Base-by-base conservation (phyloP, 2,888 invertebrate genomes). In the Aporophyla lueneburgensis region DNA sequence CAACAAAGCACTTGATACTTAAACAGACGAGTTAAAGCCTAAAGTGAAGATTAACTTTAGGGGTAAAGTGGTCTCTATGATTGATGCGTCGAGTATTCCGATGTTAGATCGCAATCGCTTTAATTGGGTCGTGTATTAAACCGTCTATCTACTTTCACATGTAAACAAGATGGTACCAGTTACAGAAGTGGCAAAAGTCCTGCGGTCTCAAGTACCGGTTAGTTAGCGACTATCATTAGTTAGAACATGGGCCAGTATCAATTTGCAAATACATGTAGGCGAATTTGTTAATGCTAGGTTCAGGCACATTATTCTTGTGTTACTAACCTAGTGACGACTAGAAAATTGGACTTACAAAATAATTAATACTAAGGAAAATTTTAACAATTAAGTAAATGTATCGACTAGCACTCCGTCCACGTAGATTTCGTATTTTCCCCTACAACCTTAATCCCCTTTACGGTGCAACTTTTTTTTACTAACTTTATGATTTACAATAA, bases 71-170 rank as follows among this genome's bases (percentile, higher is more conserved):
- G 46, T 75, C 69, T 71, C 27, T 71, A 79, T 85, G 87, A 85
- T 87, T 83, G 76, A 85, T 85, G 80, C 46, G 71, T 49, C 65
- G 56, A 62, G 66, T 87, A 77, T 68, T 79, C 43, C 51, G 73
- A 78, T 68, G 74, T 80, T 63, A 77, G 88, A 85, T 85, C 69
- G 78, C 71, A 80, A 88, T 85, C 85, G 40, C 61, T 79, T 72
- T 87, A 84, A 87, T 87, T 80, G 84, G 81, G 54, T 78, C 77
- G 67, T 74, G 74, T 78, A 73, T 76, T 70, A 73, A 78, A 66
- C 51, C 75, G 82, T 78, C 65, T 67, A 67, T 82, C 69, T 78
- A 86, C 87, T 86, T 87, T 88, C 88, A 82, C 87, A 67, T 80
- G 58, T 76, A 76, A 71, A 75, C 77, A 80, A 86, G 75, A 85